Conservation (phyloP, 2,888 invertebrate species). For the Acrobasis consociella region DNA sequence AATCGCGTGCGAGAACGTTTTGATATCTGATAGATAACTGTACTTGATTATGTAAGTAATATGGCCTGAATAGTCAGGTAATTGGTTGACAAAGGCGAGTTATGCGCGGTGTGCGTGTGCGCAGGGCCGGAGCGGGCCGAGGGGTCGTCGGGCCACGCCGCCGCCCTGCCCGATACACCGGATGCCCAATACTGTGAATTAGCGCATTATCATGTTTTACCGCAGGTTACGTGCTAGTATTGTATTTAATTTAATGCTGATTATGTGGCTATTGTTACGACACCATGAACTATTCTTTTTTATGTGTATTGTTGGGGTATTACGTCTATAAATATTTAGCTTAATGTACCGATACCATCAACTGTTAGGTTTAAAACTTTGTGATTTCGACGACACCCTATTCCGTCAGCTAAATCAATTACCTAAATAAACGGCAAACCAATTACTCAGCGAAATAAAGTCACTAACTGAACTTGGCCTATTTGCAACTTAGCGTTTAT, state of each 20-base stretch:
- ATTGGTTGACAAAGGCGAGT: conserved; percentile 59
- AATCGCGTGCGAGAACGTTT: conserved; percentile 30
- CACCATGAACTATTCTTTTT: conserved; percentile 25
- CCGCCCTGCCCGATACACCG: conserved; percentile 29
- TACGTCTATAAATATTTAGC: conserved; percentile 17
- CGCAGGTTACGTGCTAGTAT: conserved; percentile 28
- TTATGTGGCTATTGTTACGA: conserved; percentile 33
- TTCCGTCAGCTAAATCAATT: not conserved
- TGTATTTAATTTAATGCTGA: conserved; percentile 35
- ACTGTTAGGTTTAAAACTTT: not conserved
- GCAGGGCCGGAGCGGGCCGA: conserved; percentile 24
- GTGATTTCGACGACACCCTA: not conserved
- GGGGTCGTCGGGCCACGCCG: conserved; percentile 34
- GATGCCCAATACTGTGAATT: conserved; percentile 45
- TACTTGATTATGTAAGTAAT: conserved; percentile 58
- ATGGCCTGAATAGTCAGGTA: conserved; percentile 56
- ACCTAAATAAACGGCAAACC: conserved; percentile 2
- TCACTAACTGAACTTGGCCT: conserved; percentile 4
- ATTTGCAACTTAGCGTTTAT: conserved; percentile 10
- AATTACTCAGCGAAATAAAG: not conserved
- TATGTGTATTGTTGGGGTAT: conserved; percentile 19
- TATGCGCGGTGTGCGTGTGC: conserved; percentile 32
- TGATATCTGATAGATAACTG: conserved; percentile 40
- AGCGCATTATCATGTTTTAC: conserved; percentile 35
- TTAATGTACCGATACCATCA: conserved; percentile 9